Evolutionary conservation across 2,888 invertebrate genomes (phyloP).

Genomic region (Aleiodes alternator): DNA sequence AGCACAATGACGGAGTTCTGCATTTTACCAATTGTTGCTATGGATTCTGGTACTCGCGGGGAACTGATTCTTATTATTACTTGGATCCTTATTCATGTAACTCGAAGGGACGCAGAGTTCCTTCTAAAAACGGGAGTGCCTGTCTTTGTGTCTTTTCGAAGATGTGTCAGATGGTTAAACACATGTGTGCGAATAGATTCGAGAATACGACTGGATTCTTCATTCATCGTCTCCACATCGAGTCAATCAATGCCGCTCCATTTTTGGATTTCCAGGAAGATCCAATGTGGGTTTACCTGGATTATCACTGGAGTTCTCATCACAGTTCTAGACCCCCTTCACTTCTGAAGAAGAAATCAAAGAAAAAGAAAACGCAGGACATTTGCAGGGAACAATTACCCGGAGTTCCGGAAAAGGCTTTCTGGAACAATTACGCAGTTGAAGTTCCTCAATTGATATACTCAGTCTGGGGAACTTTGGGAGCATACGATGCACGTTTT

Average conservation of each 20-base stretch:
- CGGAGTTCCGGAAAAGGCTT: constrained; percentile 51
- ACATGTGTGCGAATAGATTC: constrained; percentile 65
- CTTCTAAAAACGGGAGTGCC: constrained; percentile 56
- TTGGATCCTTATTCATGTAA: constrained; percentile 71
- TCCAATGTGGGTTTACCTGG: constrained; percentile 72
- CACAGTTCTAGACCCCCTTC: constrained; percentile 53
- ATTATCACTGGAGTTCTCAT: constrained; percentile 70
- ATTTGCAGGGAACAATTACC: not conserved
- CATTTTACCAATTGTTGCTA: constrained; percentile 73
- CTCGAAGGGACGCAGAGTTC: constrained; percentile 59
- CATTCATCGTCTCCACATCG: constrained; percentile 68
- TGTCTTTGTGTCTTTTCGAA: constrained; percentile 67
- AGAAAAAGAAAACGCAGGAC: constrained; percentile 11
- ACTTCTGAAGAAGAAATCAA: constrained; percentile 18
- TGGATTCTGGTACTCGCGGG: constrained; percentile 70
- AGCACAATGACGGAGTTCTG: constrained; percentile 63
- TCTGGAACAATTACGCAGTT: constrained; percentile 68
- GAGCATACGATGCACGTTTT: constrained; percentile 66
- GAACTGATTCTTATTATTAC: constrained; percentile 68
- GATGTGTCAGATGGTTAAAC: constrained; percentile 65
- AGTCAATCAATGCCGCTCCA: constrained; percentile 63
- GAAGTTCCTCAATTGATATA: constrained; percentile 68
- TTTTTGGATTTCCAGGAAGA: constrained; percentile 66
- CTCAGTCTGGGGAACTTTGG: constrained; percentile 71
- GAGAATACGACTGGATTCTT: constrained; percentile 70